These are phyloP conservation scores for Neoniphon sammara DNA, from an alignment of 2,797 vertebrate species.

Conservation along the genomic window DNA sequence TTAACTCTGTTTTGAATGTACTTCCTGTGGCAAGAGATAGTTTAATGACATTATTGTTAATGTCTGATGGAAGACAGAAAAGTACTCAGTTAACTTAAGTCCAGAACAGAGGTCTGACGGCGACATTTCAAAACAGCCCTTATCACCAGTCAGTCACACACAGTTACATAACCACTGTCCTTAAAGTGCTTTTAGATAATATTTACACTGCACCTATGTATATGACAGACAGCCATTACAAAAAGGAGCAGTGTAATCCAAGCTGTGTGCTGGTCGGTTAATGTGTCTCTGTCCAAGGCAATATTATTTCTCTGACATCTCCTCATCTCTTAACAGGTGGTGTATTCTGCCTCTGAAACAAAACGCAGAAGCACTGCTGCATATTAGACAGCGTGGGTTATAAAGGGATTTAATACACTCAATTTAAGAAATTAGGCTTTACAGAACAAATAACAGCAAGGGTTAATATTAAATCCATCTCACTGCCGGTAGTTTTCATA, in stretches of 20 bases:
- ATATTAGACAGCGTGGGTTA: not conserved
- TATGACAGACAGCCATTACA: not conserved
- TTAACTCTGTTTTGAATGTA: constrained; percentile 2
- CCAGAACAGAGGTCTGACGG: constrained; percentile 11
- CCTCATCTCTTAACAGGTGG: not conserved
- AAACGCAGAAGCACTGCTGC: constrained; percentile 1
- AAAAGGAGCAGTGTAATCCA: not conserved
- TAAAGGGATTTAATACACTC: not conserved
- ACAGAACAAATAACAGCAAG: not conserved
- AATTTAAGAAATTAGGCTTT: constrained; percentile 6
- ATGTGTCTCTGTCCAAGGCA: not conserved
- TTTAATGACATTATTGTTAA: constrained; percentile 3
- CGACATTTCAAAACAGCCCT: constrained; percentile 14
- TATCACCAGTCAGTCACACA: constrained; percentile 19
- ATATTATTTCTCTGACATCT: not conserved
- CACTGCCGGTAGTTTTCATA: not conserved
- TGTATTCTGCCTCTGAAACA: not conserved
- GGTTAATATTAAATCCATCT: not conserved
- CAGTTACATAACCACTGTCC: constrained; percentile 12
- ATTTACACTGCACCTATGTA: not conserved
- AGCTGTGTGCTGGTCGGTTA: not conserved
- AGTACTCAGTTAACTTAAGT: constrained; percentile 15
- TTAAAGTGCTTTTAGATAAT: constrained; percentile 11
- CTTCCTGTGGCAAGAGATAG: not conserved
- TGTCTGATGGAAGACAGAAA: constrained; percentile 12